Conservation (phyloP, 1,140 invertebrate genomes). For the Elymnias hypermnestra region DNA sequence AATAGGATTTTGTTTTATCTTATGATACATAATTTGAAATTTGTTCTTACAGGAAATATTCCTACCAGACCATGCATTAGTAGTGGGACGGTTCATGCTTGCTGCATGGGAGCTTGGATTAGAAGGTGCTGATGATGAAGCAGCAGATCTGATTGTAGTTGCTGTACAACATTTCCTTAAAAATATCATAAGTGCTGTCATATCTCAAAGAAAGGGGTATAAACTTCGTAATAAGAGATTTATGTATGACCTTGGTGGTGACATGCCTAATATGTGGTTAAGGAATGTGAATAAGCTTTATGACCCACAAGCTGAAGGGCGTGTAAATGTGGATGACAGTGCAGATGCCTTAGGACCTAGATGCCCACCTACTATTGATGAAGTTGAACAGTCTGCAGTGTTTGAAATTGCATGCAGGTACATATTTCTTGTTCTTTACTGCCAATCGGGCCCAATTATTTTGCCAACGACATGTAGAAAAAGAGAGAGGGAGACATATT, state of each 20-base stretch:
- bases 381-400: slow-evolving; percentile 63
- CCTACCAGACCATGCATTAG: slow-evolving; percentile 85
- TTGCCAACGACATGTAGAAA: no score
- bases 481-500: no score
- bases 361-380: slow-evolving; percentile 73
- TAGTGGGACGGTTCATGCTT: slow-evolving; percentile 86
- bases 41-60: slow-evolving; percentile 78
- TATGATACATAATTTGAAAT: no score
- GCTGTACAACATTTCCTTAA: slow-evolving; percentile 85
- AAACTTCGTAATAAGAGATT: slow-evolving; percentile 81
- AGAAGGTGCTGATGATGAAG: slow-evolving; percentile 86
- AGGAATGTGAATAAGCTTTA: slow-evolving; percentile 76
- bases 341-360: slow-evolving; percentile 60
- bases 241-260: slow-evolving; percentile 83
- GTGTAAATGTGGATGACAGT: slow-evolving; percentile 73
- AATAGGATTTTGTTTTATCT: no score
- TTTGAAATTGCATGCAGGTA: slow-evolving; percentile 72
- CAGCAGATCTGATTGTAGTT: slow-evolving; percentile 84
- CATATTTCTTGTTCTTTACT: no score
- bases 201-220: slow-evolving; percentile 85
- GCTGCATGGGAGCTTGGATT: slow-evolving; percentile 89
- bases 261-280: slow-evolving; percentile 83
- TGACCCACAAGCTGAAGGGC: slow-evolving; percentile 63
- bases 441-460: no score
- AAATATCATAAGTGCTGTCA: slow-evolving; percentile 83